Conservation (phyloP, 1,140 invertebrate species). For the Hylaeus volcanicus region DNA sequence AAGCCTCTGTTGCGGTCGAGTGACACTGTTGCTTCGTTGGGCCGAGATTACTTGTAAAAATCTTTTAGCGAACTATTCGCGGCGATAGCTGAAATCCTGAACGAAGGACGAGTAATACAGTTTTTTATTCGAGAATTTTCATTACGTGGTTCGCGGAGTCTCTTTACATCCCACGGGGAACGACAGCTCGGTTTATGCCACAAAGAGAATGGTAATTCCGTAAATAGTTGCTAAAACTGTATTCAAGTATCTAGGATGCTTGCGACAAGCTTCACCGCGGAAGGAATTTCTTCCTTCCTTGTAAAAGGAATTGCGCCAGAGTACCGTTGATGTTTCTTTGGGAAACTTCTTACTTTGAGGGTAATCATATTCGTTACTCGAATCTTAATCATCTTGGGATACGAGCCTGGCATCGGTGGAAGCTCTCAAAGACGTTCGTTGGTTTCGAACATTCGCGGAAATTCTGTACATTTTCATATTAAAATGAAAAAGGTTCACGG, state of each 20-base stretch:
- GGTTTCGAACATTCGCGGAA: too few species aligned
- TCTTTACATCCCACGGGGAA: not conserved
- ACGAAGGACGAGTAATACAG: too few species aligned
- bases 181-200: not conserved
- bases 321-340: not conserved
- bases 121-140: not conserved
- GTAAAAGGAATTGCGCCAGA: not conserved
- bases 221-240: slow-evolving; percentile 6
- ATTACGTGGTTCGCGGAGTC: not conserved
- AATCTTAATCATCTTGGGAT: not conserved
- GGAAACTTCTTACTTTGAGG: slow-evolving; percentile 5
- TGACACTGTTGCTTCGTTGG: not conserved
- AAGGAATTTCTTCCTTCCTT: not conserved
- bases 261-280: not conserved
- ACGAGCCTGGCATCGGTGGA: not conserved
- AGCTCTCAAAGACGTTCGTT: too few species aligned
- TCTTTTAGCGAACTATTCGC: not conserved
- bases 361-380: not conserved
- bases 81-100: not conserved
- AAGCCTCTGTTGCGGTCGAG: not conserved
- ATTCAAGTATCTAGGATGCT: not conserved
- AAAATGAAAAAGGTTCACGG: too few species aligned
- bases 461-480: too few species aligned
- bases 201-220: not conserved
- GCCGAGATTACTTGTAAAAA: not conserved